Base-by-base conservation (phyloP, 1,140 invertebrate genomes). In the Drosophila nebulosa region DNA sequence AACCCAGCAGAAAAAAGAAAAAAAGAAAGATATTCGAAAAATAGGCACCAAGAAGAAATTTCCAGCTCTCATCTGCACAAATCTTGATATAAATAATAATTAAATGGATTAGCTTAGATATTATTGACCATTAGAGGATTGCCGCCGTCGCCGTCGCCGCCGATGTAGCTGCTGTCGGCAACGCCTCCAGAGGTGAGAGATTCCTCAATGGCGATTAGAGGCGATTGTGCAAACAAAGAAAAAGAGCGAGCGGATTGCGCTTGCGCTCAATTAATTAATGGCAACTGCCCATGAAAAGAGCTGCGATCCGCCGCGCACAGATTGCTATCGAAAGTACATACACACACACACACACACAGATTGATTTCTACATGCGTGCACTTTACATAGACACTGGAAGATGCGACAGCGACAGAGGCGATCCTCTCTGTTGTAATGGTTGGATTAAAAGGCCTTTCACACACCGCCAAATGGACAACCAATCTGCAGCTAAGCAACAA, bases 71-170 rank as follows among this genome's bases (percentile, higher is more conserved):
- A 70, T 64, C 62, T 46, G 79, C 55, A 55, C 60, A 64, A 78
- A 86, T 88, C 81, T 78, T 70, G 79, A 88, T 88, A 88, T 88
- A 79, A 88, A 88, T 89, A 88, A 88, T 88, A 88, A 88, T 88
- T 88, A 88, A 88, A 81, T 88, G 84, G 83, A 88, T 88, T 88
- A 88, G 68, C 75, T 74, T 14, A 61, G 64, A 74, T 74, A 74
- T 74, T 70, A 70, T 27, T 59, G 35, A 57, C 70, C 71, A 74
- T 74, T 74, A 74, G 71, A 74, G 66, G 70, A 57, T 39, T 52
- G 42, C 35, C 53, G 32, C 21, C 61, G 39, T 4, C 9, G 39
- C 18, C 21, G 39, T 18, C 21, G 39, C 2, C 21, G 7, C 39
- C 14, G 36, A n/a, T 18, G 16, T 18, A n/a, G 53, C 69, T 53